Conservation (phyloP, 1,140 invertebrate genomes). For the Drosophila fuyamai region DNA sequence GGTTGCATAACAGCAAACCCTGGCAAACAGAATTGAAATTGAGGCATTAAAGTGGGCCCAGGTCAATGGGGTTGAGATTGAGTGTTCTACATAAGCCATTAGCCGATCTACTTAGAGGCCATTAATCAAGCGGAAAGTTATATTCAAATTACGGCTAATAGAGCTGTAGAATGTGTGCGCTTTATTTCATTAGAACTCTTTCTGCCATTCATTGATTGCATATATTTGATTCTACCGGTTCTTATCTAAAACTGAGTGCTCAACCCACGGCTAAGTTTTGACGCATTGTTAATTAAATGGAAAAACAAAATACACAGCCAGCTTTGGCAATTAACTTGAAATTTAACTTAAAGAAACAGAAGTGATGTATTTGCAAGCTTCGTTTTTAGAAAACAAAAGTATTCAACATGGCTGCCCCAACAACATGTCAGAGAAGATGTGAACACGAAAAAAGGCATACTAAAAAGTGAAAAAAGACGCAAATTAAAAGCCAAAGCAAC, state of each 20-base stretch:
- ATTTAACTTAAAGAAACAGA: conserved; percentile 38
- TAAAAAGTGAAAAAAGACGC: conserved; percentile 22
- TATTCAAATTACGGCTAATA: conserved; percentile 32
- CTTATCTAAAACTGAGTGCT: neutral
- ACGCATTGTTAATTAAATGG: conserved; percentile 57
- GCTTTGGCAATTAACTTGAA: conserved; percentile 61
- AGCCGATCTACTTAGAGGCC: conserved; percentile 52
- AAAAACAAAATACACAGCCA: conserved; percentile 40
- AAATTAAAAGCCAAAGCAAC: conserved; percentile 50
- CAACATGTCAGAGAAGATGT: conserved; percentile 51
- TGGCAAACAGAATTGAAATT: neutral
- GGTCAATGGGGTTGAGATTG: conserved; percentile 17
- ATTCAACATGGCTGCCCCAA: conserved; percentile 80
- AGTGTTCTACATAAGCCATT: conserved; percentile 40
- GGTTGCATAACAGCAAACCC: conserved; percentile 29
- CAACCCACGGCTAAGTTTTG: conserved; percentile 23
- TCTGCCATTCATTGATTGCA: conserved; percentile 1
- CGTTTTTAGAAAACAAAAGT: conserved; percentile 76
- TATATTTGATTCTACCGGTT: conserved; percentile 36
- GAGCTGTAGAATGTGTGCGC: conserved; percentile 21
- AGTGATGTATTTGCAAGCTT: conserved; percentile 43
- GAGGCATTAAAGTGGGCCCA: conserved; percentile 24
- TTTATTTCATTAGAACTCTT: neutral
- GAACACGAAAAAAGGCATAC: conserved; percentile 35
- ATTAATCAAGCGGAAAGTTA: conserved; percentile 59